These are phyloP conservation scores for Plodia interpunctella DNA, from an alignment of 1,140 invertebrate species.

Conservation along the genomic window DNA sequence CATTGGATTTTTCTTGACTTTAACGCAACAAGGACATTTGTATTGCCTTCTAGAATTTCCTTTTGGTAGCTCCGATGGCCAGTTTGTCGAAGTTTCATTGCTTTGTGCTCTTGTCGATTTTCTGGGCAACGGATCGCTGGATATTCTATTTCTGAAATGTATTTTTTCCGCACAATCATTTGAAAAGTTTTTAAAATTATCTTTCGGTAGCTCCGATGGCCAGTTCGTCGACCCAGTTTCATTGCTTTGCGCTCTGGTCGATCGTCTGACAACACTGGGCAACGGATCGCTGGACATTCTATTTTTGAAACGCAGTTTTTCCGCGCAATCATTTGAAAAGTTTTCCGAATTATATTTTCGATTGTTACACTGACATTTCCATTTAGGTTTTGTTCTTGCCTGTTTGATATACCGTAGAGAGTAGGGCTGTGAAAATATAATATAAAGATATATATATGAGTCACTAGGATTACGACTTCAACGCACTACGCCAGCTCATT, in stretches of 20 bases:
- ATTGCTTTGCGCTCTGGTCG: neutral
- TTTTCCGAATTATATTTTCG: constrained; percentile 32
- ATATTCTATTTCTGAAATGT: constrained; percentile 10
- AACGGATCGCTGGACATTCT: constrained; percentile 36
- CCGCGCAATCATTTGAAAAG: constrained; percentile 22
- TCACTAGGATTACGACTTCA: too few relatives aligned
- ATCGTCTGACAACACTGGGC: constrained; percentile 24
- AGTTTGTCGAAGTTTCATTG: constrained; percentile 14
- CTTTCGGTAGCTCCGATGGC: constrained; percentile 19
- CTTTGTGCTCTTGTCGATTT: constrained; percentile 3
- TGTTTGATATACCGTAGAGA: neutral
- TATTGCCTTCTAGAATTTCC: constrained; percentile 20
- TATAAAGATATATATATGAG: neutral
- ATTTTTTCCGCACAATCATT: constrained; percentile 26
- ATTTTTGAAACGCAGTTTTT: constrained; percentile 16
- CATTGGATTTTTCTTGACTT: constrained; percentile 38
- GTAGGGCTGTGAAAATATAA: neutral
- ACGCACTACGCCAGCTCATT: too few relatives aligned
- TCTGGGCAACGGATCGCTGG: constrained; percentile 39
- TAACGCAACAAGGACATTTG: constrained; percentile 28
- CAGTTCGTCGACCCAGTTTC: constrained; percentile 18
- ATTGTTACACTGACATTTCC: neutral
- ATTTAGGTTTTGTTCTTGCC: neutral
- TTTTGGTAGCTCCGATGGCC: constrained; percentile 22
- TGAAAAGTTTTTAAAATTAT: constrained; percentile 26